A percentile compares a stretch with the other conserved stretches of the same genome.
phyloP scores from a whole-genome alignment of 1,140 invertebrate genomes.

The Danaus melanippus region DNA sequence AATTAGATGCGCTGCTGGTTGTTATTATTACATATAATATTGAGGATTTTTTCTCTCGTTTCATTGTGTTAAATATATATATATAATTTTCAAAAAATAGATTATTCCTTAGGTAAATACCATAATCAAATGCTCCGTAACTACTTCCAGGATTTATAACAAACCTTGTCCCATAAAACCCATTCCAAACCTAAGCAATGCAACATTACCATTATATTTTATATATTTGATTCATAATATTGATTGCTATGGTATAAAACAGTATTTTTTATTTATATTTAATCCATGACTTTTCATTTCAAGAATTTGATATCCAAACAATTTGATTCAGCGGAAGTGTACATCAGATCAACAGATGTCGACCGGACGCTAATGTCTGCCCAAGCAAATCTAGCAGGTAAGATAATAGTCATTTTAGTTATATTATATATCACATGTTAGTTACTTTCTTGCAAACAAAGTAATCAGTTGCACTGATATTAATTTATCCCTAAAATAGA shows the following conservation, averaged over 20 bases:
- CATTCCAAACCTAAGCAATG: no score
- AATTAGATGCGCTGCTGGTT: no score
- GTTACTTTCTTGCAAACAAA: background rate
- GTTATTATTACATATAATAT: no score
- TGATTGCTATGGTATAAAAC: background rate
- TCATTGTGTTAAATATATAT: background rate
- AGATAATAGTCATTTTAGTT: constrained; percentile 6
- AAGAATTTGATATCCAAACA: constrained; percentile 66
- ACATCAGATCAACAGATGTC: constrained; percentile 84
- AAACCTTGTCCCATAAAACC: no score
- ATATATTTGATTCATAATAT: background rate
- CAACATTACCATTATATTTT: no score
- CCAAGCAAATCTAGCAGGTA: constrained; percentile 82
- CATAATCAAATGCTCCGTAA: no score
- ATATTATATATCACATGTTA: background rate
- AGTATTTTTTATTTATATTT: no score
- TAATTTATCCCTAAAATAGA: no score
- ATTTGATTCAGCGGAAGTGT: constrained; percentile 76
- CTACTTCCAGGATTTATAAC: no score
- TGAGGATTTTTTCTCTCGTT: background rate
- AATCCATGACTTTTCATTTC: constrained; percentile 15
- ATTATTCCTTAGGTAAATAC: no score
- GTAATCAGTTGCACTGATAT: background rate
- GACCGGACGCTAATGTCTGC: constrained; percentile 94
- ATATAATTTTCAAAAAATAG: constrained; percentile 1